phyloP scores from a whole-genome alignment of 2,797 vertebrate species.

The Alauda arvensis region DNA sequence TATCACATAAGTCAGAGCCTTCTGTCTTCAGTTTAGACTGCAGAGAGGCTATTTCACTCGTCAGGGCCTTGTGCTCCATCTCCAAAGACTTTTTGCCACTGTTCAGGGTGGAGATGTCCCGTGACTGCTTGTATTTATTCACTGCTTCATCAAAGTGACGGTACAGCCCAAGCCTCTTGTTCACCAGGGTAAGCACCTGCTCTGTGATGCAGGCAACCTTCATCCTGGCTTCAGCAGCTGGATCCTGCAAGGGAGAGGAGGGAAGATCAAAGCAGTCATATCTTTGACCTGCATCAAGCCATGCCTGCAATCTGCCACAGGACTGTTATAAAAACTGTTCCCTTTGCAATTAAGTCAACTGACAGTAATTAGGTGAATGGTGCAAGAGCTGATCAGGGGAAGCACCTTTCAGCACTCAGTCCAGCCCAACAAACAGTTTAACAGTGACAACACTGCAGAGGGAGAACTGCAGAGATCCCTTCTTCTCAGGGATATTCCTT shows the following conservation, averaged over 20 bases:
- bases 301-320: neutral
- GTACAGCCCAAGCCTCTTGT: conserved; percentile 93
- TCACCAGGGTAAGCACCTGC: conserved; percentile 94
- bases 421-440: neutral
- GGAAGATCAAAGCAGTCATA: neutral
- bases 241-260: conserved; percentile 77
- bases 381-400: neutral
- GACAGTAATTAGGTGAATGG: neutral
- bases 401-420: neutral
- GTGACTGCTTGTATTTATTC: conserved; percentile 94
- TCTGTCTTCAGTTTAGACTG: conserved; percentile 93
- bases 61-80: conserved; percentile 88
- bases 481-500: neutral
- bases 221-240: conserved; percentile 96
- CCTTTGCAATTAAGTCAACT: neutral
- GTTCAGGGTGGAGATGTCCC: conserved; percentile 89
- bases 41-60: conserved; percentile 85
- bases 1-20: conserved; percentile 93
- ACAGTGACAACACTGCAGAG: neutral
- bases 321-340: neutral
- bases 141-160: conserved; percentile 95
- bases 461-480: neutral
- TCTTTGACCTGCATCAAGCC: neutral
- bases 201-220: conserved; percentile 98
- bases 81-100: conserved; percentile 91